Evolutionary conservation across 2,113 vertebrate genomes (phyloP).

Genomic region (Thunnus maccoyii): DNA sequence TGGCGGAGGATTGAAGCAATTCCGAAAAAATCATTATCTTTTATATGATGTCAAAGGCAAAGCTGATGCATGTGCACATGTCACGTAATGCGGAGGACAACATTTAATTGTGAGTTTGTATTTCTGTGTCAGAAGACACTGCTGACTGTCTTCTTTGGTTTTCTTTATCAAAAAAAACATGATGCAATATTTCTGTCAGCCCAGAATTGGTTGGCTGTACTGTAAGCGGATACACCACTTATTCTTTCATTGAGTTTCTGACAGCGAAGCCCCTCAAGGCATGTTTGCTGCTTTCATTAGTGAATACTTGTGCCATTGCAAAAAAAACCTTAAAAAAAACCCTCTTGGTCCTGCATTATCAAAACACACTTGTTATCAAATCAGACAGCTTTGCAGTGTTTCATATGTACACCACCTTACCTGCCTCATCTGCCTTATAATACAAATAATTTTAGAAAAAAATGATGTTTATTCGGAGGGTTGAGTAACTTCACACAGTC

Average conservation of each 20-base stretch:
- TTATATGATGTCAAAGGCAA: neutral
- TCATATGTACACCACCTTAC: neutral
- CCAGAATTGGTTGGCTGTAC: too few relatives aligned
- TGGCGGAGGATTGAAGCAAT: neutral
- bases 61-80: neutral
- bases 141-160: neutral
- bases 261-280: too few relatives aligned
- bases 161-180: neutral
- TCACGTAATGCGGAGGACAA: neutral
- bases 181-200: neutral
- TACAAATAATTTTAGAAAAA: constrained; percentile 1
- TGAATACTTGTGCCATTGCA: neutral
- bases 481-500: constrained; percentile 6
- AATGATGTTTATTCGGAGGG: neutral
- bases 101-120: neutral
- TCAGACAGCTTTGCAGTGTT: neutral
- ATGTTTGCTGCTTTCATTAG: neutral
- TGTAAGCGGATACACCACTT: neutral
- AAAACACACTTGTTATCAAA: neutral
- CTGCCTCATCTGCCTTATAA: neutral
- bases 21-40: neutral
- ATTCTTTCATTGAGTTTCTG: neutral
- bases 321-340: neutral
- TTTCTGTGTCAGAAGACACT: neutral
- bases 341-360: neutral